A percentile compares a stretch with the other conserved stretches of the same genome.
phyloP scores from a whole-genome alignment of 1,140 invertebrate genomes.

The Trigoniulus corallinus region DNA sequence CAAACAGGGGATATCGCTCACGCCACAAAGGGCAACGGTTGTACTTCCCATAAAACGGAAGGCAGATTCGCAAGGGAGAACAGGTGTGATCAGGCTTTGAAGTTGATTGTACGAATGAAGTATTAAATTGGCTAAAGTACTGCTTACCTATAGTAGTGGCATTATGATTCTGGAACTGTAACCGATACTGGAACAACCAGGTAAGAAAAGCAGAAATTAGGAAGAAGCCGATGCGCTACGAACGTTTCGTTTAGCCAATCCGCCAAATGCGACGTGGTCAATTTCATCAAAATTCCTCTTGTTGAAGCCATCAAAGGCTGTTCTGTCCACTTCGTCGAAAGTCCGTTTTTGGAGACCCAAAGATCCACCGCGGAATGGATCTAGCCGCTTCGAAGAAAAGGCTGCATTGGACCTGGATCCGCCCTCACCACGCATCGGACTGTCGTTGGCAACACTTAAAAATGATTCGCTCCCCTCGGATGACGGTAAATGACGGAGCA shows the following conservation, averaged over 20 bases:
- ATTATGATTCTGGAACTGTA: no score
- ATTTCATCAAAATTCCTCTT: slow-evolving; percentile 36
- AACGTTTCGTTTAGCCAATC: slow-evolving; percentile 20
- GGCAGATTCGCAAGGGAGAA: no score
- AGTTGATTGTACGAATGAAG: no score
- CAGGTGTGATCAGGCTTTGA: no score
- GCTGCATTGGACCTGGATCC: slow-evolving; percentile 13
- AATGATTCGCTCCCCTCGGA: slow-evolving; percentile 10
- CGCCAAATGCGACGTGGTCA: slow-evolving; percentile 25
- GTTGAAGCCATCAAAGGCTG: slow-evolving; percentile 36
- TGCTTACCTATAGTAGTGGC: no score
- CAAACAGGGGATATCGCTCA: no score
- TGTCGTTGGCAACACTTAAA: slow-evolving; percentile 13
- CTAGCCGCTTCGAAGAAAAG: slow-evolving; percentile 13
- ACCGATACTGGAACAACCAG: no score
- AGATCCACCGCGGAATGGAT: slow-evolving; percentile 18
- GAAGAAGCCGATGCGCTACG: slow-evolving; percentile 11
- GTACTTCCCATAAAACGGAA: no score
- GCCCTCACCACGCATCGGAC: slow-evolving; percentile 21
- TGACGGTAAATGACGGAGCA: slow-evolving; percentile 7
- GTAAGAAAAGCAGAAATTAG: no score
- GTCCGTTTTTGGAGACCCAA: slow-evolving; percentile 31
- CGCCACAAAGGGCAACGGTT: no score
- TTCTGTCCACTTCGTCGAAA: slow-evolving; percentile 42
- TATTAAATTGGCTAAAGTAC: no score